Conservation (phyloP, 1,140 invertebrate species). For the Drosophila busckii region DNA sequence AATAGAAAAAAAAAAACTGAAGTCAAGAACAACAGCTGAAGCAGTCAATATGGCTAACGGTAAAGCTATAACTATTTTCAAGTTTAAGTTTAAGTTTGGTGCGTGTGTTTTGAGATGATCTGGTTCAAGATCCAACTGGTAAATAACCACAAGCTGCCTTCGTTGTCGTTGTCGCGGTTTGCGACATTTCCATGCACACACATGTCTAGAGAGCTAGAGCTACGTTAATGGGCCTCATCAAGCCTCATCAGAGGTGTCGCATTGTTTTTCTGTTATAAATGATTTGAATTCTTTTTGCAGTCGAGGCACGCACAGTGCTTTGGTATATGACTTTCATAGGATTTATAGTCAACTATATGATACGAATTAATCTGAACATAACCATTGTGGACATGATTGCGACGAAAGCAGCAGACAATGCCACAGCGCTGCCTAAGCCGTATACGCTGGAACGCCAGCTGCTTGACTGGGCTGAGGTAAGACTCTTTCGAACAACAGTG, state of each 20-base stretch:
- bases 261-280: neutral
- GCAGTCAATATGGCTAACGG: conserved; percentile 45
- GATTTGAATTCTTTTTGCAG: conserved; percentile 16
- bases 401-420: conserved; percentile 29
- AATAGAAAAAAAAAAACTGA: neutral
- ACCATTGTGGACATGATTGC: conserved; percentile 91
- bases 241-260: neutral
- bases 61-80: conserved; percentile 27
- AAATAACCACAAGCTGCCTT: conserved; percentile 49
- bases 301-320: conserved; percentile 80
- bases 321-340: conserved; percentile 86
- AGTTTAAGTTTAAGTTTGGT: conserved; percentile 14
- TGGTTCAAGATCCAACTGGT: conserved; percentile 49
- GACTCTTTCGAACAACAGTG: conserved; percentile 12
- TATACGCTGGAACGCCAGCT: conserved; percentile 61
- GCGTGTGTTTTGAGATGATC: conserved; percentile 17
- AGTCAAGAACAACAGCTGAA: neutral
- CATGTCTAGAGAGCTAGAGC: neutral
- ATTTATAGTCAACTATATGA: conserved; percentile 88
- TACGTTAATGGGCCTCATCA: neutral
- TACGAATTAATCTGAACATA: conserved; percentile 91
- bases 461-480: conserved; percentile 61
- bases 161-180: conserved; percentile 20
- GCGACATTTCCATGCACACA: conserved; percentile 31
- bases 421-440: conserved; percentile 14